Base-by-base conservation (phyloP, 2,888 invertebrate species). In the Agapostemon virescens region DNA sequence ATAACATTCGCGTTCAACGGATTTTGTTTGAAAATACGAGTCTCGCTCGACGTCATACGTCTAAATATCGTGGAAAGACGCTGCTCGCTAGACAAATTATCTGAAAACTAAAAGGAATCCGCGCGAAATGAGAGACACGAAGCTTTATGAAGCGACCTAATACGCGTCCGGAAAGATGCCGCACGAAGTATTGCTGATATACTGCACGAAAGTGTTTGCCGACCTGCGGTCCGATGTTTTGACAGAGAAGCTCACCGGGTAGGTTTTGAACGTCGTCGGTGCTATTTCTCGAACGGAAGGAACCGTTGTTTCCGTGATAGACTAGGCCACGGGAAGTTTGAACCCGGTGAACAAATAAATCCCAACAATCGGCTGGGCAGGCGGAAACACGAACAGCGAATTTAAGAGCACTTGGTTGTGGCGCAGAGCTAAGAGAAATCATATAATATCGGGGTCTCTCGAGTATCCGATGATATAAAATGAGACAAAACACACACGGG, bases 401-500 rank as follows among this genome's bases (percentile, higher is more conserved):
- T 26, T 26, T 26, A 55, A 55, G 26, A 55, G 55, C 55, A 36
- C 58, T 63, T 67, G 63, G 73, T 85, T 79, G 58, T 20, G 86
- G 77, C 70, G 83, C 85, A 84, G 78, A 49, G 86, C 86, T 88
- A 77, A 81, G 82, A 85, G 86, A 86, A 89, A 86, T 85, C 85
- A 87, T 87, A 88, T 88, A 89, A 86, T 88, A 88, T 90, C 86
- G 86, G 79, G 84, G 88, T 89, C 90, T 83, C 90, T 61, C 77
- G 89, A 87, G 90, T 85, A 87, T 83, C 83, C 79, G 84, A 85
- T 88, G 86, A 89, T 89, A 90, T 88, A 89, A 89, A 89, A 87
- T 89, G 84, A 89, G 89, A 90, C 89, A 89, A 89, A 90, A 90
- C 86, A 86, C 88, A 89, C 86, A 85, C 79, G 83, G 79, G 71